Conservation (phyloP, 1,140 invertebrate genomes). For the Venturia canescens region DNA sequence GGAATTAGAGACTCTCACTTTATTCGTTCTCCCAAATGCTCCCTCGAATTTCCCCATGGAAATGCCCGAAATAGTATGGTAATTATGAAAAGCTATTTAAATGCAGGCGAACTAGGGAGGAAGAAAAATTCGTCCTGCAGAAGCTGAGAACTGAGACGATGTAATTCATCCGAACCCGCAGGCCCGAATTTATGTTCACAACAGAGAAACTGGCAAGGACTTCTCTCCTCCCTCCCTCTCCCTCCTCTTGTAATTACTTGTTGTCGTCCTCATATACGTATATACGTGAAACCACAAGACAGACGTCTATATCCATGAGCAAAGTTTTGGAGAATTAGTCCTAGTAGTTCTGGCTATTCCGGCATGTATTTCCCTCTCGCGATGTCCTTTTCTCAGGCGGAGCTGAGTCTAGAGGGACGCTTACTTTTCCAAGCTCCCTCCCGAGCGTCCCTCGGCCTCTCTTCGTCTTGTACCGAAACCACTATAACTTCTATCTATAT, state of each 20-base stretch:
- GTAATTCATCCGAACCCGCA: constrained; percentile 5
- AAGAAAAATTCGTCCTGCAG: neutral
- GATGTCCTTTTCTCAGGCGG: neutral
- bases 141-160: neutral
- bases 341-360: constrained; percentile 5
- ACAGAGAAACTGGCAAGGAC: constrained; percentile 26
- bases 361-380: neutral
- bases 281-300: neutral
- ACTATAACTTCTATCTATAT: constrained; percentile 67
- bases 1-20: too few relatives aligned
- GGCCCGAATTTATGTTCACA: constrained; percentile 17
- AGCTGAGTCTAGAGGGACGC: neutral
- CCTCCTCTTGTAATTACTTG: constrained; percentile 29
- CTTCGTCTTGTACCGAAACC: neutral
- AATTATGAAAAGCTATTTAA: too few relatives aligned
- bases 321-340: constrained; percentile 41
- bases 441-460: neutral
- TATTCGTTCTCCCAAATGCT: too few relatives aligned
- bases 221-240: neutral
- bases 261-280: constrained; percentile 21
- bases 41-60: too few relatives aligned
- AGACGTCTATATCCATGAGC: neutral
- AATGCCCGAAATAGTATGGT: too few relatives aligned
- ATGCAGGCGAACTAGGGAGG: too few relatives aligned
- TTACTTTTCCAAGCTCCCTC: neutral